These are phyloP conservation scores for Cephalopholis sonnerati DNA, from an alignment of 2,113 vertebrate genomes.

Conservation along the genomic window DNA sequence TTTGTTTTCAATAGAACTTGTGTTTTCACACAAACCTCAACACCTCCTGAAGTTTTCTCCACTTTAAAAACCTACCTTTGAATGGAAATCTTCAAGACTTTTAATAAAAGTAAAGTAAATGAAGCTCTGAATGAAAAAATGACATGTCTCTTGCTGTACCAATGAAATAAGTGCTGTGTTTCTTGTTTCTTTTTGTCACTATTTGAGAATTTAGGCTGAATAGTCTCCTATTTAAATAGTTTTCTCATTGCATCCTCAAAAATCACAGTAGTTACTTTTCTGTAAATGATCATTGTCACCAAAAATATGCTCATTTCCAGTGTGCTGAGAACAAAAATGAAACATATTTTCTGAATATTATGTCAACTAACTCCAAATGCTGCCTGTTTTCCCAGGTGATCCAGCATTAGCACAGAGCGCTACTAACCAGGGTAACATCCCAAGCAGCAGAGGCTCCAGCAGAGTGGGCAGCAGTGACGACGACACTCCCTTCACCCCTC, in stretches of 20 bases:
- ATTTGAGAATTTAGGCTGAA: no score
- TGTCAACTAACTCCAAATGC: constrained; percentile 1
- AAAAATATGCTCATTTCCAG: neutral
- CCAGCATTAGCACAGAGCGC: constrained; percentile 27
- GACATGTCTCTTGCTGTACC: neutral
- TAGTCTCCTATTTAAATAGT: no score
- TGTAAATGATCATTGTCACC: neutral
- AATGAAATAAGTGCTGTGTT: neutral
- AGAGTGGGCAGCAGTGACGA: constrained; percentile 83
- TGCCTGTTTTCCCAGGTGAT: constrained; percentile 52
- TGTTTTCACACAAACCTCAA: neutral
- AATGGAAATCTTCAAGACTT: neutral
- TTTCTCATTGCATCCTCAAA: no score
- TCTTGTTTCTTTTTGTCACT: no score
- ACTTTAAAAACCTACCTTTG: neutral
- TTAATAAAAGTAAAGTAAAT: neutral
- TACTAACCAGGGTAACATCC: constrained; percentile 14
- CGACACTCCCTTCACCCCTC: constrained; percentile 59
- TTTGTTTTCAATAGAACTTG: neutral
- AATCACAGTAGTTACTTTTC: neutral
- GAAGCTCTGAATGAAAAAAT: neutral
- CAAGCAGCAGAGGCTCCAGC: constrained; percentile 72
- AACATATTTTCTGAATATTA: neutral
- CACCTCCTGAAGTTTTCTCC: neutral
- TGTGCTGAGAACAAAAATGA: no score